Percentiles rank a stretch among this genome's conserved stretches.
phyloP scores from a whole-genome alignment of 2,888 invertebrate genomes.

The Loripinus fragilis region DNA sequence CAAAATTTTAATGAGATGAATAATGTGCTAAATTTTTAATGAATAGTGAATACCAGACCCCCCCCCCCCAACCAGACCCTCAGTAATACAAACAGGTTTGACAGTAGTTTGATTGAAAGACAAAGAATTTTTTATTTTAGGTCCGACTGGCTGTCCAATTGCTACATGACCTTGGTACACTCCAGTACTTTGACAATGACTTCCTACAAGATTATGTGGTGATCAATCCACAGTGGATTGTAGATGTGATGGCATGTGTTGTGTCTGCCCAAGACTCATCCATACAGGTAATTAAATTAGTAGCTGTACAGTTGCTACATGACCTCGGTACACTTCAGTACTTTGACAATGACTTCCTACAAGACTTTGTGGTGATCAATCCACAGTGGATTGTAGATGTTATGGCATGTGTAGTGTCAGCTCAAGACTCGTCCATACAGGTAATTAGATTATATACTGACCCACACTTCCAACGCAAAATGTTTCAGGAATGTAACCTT shows the following conservation, averaged over 20 bases:
- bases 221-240: conserved; percentile 83
- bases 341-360: conserved; percentile 80
- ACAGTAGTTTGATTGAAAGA: too few relatives aligned
- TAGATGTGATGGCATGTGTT: conserved; percentile 82
- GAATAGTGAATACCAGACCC: too few relatives aligned
- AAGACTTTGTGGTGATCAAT: conserved; percentile 80
- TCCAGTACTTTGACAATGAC: conserved; percentile 82
- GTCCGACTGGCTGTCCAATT: conserved; percentile 78
- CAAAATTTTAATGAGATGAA: too few relatives aligned
- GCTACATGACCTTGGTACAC: conserved; percentile 81
- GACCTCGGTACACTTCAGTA: conserved; percentile 82
- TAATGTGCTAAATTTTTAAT: too few relatives aligned
- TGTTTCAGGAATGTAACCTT: too few relatives aligned
- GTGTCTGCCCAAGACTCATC: conserved; percentile 81
- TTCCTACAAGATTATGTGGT: conserved; percentile 79
- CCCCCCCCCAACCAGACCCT: too few relatives aligned
- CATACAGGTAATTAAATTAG: conserved; percentile 81
- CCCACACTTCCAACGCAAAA: too few relatives aligned
- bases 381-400: conserved; percentile 83
- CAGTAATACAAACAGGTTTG: too few relatives aligned
- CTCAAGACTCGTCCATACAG: conserved; percentile 80
- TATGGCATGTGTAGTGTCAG: conserved; percentile 82
- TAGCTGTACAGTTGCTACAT: conserved; percentile 80
- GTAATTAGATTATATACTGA: too few relatives aligned
- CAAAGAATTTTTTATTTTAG: conserved; percentile 47